These are phyloP conservation scores for Drosophila picticornis DNA, from an alignment of 2,888 invertebrate species.

Conservation along the genomic window DNA sequence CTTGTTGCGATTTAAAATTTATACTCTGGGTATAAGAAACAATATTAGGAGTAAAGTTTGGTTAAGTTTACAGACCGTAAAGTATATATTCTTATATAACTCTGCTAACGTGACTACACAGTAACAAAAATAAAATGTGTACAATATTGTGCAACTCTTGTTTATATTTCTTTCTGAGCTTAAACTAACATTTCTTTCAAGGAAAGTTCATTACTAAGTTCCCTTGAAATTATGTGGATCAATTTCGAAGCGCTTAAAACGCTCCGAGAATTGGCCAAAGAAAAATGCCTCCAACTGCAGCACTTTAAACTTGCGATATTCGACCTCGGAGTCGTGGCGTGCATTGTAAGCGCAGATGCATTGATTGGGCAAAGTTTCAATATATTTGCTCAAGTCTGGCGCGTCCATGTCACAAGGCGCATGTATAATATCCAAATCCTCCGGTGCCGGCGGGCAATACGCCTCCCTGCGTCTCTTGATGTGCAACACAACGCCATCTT, in stretches of 20 bases:
- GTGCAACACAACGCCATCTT: conserved; percentile 6
- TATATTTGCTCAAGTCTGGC: not conserved
- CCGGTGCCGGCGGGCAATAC: not conserved
- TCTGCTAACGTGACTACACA: not conserved
- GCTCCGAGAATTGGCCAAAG: conserved; percentile 50
- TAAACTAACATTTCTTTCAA: not conserved
- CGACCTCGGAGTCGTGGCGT: conserved; percentile 16
- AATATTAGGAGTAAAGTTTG: not conserved
- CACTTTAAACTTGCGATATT: conserved; percentile 37
- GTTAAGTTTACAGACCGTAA: not conserved
- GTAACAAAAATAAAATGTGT: not conserved
- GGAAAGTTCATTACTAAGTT: not conserved
- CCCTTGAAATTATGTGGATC: conserved; percentile 90
- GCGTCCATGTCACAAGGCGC: conserved; percentile 49
- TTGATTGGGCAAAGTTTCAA: conserved; percentile 39
- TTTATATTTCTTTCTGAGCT: not conserved
- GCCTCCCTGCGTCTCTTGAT: conserved; percentile 21
- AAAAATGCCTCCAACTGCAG: conserved; percentile 49
- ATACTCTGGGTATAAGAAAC: not conserved
- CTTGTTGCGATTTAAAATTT: conserved; percentile 5
- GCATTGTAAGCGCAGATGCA: conserved; percentile 42
- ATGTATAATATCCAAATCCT: conserved; percentile 29
- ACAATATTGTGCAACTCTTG: not conserved
- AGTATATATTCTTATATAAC: too few species aligned
- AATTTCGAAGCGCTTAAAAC: conserved; percentile 86